Percentiles rank a stretch among this genome's conserved stretches.
These are phyloP conservation scores for Columba livia DNA, from an alignment of 2,113 vertebrate genomes.

Conservation along the genomic window DNA sequence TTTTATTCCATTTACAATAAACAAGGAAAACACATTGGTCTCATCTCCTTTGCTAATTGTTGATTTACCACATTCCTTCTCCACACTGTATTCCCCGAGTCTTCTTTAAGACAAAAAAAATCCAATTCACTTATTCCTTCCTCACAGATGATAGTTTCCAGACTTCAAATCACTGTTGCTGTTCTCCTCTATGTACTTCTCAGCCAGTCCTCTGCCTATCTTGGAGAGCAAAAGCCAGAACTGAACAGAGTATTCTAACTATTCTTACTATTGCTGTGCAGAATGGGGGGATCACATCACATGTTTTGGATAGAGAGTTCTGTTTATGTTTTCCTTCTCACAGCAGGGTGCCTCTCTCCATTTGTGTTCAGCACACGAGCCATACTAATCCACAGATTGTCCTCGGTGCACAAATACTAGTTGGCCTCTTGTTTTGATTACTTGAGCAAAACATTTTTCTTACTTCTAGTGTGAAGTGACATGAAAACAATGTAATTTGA, in stretches of 20 bases:
- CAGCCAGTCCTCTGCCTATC: accelerated
- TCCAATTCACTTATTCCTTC: neutral
- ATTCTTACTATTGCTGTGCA: neutral
- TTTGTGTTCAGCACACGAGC: neutral
- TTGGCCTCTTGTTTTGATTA: neutral
- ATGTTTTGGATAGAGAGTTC: neutral
- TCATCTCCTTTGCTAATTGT: neutral
- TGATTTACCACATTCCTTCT: neutral
- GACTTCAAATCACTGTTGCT: neutral
- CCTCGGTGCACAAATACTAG: neutral
- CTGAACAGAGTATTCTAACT: neutral
- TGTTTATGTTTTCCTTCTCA: neutral
- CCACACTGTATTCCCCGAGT: neutral
- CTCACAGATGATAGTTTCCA: neutral
- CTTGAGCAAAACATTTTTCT: neutral
- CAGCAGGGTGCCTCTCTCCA: neutral
- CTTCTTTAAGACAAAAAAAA: neutral
- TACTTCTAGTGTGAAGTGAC: neutral
- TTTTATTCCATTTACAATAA: neutral
- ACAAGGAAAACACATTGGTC: neutral
- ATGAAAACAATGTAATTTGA: neutral
- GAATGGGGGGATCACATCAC: accelerated
- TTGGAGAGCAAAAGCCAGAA: neutral
- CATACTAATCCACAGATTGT: neutral
- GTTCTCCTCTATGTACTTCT: accelerated